Evolutionary conservation across 2,113 vertebrate species (phyloP), one percentile per base, ranked within the genome.

Genomic region (Conger conger): DNA sequence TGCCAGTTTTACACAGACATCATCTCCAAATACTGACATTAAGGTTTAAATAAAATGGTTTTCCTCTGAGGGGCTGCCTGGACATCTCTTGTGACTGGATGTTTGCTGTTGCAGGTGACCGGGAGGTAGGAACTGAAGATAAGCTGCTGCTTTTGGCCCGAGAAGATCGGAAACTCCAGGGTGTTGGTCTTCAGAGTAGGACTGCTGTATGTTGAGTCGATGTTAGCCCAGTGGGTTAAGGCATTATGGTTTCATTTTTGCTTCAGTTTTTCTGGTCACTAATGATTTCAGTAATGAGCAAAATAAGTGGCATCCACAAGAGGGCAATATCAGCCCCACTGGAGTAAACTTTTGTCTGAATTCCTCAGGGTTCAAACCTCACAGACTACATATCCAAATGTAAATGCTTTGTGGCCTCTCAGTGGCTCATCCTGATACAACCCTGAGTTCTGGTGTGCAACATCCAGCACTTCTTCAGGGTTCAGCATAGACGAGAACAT

Each of bases 121-220:
- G 94, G 2, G 95, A 96, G 88, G 20, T 95, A 0, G 94, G 95
- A 76, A 96, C 95, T 27, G 94, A 96, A 87, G 92, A 92, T 1
- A 96, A 96, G 20, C 89, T 96, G 85, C 86, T 96, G 86, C 91
- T 96, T 30, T 84, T 96, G 90, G 95, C 95, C 37, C 93, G 90
- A 53, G 96, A 96, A 84, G 96, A 96, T 89, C 94, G 92, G 88
- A 95, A 94, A 57, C 91, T 96, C 36, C 93, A 96, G 86, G 94
- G 93, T 50, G 86, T 95, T 81, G 94, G 95, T 88, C 88, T 96
- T 79, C 94, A 94, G 82, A 96, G 94, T 91, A 94, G 96, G 84
- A 93, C 95, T 83, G 91, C 89, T 88, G 96, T 94, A 92, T 95
- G 95, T 83, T 35, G 20, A 37, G 57, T 36, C 20, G 3, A 4